Percentiles rank a stretch among this genome's conserved stretches.
Conservation (phyloP, 1,140 invertebrate species). For the Drosophila ananassae region DNA sequence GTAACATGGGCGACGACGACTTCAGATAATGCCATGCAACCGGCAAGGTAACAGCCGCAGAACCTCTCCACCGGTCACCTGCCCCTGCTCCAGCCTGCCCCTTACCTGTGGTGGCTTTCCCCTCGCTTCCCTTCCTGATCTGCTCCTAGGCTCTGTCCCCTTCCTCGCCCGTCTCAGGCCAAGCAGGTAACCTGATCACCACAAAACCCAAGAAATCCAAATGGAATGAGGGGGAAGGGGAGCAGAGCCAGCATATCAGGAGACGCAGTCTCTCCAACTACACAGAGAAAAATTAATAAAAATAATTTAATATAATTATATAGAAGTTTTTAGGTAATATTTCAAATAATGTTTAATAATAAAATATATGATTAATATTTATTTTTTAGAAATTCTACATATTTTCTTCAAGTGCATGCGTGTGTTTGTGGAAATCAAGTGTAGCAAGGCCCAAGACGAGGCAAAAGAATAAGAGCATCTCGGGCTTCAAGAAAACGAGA, state of each 20-base stretch:
- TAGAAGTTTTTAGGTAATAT: not conserved
- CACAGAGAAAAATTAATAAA: conserved; percentile 1
- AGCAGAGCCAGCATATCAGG: conserved; percentile 63
- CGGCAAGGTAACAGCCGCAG: conserved; percentile 55
- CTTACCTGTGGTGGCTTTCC: not conserved
- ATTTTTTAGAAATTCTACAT: not conserved
- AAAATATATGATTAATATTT: too few species aligned
- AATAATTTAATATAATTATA: not conserved
- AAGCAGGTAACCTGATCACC: conserved; percentile 71
- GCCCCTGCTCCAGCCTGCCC: conserved; percentile 38
- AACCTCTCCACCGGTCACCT: conserved; percentile 57
- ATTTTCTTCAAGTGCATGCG: conserved; percentile 11
- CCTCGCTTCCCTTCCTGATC: not conserved
- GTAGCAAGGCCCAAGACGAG: conserved; percentile 63
- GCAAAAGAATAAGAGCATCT: conserved; percentile 75
- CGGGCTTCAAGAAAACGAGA: conserved; percentile 56
- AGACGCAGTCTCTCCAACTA: conserved; percentile 43
- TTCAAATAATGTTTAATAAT: too few species aligned
- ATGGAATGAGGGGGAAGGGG: conserved; percentile 16
- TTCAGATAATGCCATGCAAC: conserved; percentile 70
- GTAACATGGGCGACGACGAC: conserved; percentile 27
- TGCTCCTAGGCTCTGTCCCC: not conserved
- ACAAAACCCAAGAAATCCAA: conserved; percentile 42
- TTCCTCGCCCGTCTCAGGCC: conserved; percentile 1
- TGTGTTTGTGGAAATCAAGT: conserved; percentile 74